phyloP scores from a whole-genome alignment of 2,113 vertebrate genomes.

The Sylvicapra grimmia region DNA sequence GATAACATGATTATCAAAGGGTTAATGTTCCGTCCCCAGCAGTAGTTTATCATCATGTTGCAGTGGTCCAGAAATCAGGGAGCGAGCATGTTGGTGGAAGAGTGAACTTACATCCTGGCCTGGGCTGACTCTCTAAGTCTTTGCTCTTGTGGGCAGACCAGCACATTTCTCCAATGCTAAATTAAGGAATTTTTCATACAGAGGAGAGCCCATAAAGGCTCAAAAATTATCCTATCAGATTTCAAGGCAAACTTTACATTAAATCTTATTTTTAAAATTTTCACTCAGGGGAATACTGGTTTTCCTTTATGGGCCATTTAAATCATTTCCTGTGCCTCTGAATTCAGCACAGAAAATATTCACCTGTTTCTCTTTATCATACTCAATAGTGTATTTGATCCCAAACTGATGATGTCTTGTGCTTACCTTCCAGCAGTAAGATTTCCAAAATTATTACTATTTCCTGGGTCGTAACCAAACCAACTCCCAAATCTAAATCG shows the following conservation, averaged over 20 bases:
- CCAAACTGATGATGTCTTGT: background rate
- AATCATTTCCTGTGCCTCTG: background rate
- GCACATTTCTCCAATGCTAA: background rate
- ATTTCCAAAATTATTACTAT: background rate
- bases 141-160: background rate
- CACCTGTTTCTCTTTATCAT: background rate
- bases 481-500: background rate
- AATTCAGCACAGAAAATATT: background rate
- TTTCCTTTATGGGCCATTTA: constrained; percentile 14
- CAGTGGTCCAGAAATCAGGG: background rate
- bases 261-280: constrained; percentile 32
- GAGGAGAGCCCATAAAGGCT: background rate
- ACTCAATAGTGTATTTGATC: constrained; percentile 37
- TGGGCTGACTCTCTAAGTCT: background rate
- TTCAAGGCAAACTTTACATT: background rate
- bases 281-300: background rate
- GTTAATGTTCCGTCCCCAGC: background rate
- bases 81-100: too few relatives aligned
- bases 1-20: too few relatives aligned
- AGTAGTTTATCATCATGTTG: background rate
- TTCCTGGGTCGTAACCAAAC: background rate
- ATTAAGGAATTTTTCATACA: background rate
- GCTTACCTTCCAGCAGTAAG: background rate
- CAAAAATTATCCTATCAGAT: background rate
- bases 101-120: background rate